A percentile compares a stretch with the other conserved stretches of the same genome.
These are phyloP conservation scores for Actenoides hombroni DNA, from an alignment of 2,113 vertebrate genomes.

Conservation along the genomic window DNA sequence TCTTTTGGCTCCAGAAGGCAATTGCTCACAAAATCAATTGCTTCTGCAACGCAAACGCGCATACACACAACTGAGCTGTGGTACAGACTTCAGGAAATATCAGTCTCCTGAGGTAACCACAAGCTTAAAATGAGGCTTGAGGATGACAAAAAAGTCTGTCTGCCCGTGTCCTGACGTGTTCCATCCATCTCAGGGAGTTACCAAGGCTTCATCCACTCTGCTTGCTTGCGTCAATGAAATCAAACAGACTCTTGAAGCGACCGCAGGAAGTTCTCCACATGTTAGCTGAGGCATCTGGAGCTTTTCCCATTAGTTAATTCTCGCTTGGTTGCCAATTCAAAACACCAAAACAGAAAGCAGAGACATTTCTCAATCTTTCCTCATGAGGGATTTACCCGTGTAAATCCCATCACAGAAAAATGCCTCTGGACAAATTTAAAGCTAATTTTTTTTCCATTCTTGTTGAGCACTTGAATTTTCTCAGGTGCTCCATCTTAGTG, in stretches of 20 bases:
- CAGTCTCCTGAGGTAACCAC: conserved; percentile 68
- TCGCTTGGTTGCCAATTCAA: conserved; percentile 33
- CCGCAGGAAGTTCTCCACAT: conserved; percentile 45
- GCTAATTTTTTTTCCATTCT: neutral
- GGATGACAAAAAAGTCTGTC: conserved; percentile 43
- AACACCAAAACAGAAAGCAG: conserved; percentile 41
- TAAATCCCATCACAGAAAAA: conserved; percentile 15
- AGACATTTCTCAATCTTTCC: conserved; percentile 47
- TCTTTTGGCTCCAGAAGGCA: conserved; percentile 59
- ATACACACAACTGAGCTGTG: conserved; percentile 28
- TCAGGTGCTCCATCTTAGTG: neutral
- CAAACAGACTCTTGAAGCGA: conserved; percentile 16
- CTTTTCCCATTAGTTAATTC: conserved; percentile 32
- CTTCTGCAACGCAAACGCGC: conserved; percentile 25
- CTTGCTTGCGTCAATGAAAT: conserved; percentile 30
- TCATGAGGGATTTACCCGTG: neutral
- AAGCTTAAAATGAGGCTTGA: conserved; percentile 49
- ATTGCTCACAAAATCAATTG: conserved; percentile 42
- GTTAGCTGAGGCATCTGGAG: conserved; percentile 46
- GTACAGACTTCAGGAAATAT: conserved; percentile 62
- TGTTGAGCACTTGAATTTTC: neutral
- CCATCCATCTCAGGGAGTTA: conserved; percentile 26
- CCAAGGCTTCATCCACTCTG: neutral
- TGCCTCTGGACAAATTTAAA: neutral
- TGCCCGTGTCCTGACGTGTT: conserved; percentile 3